Evolutionary conservation across 2,888 invertebrate species (phyloP), one percentile per base, ranked within the genome.

Genomic region (Patella caerulea): DNA sequence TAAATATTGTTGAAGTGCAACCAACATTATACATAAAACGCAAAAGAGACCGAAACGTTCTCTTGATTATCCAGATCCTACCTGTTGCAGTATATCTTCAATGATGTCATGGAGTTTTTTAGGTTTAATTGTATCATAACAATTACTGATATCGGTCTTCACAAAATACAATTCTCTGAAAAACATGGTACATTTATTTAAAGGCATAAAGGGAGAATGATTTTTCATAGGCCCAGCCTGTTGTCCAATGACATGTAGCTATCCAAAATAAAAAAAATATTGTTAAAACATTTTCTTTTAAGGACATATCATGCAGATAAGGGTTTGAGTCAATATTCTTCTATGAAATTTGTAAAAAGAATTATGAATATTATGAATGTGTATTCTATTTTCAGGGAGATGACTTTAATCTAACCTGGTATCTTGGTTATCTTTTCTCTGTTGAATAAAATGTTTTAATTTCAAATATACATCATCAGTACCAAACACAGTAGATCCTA

Each of bases 71-170:
- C 45, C 45, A 45, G 45, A 45, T 24, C 71, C 74, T 80, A 86
- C 86, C 83, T 83, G 77, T 19, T 72, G 74, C 11, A 88, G 56
- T 45, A 88, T 78, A n/a, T 75, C 75, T 12, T 81, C 77, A 55
- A 91, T 71, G 7, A 90, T 86, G 29, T 77, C 34, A 71, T 79
- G 84, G 7, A 91, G 78, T 56, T 86, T 86, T 19, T 84, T 76
- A 71, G 86, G 88, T 29, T 82, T 74, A 12, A 91, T 89, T 19
- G 87, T 84, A 80, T 90, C 89, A 83, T 85, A 91, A 75, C 90
- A 90, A 45, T 85, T 84, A 65, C 85, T 81, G 72, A 91, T 87
- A 80, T 91, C 91, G 9, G 87, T 84, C 79, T 90, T 90, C 52
- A 90, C 89, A 85, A 90, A 90, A 79, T 88, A 90, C 56, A 90